Percentiles rank a stretch among this genome's conserved stretches.
These are phyloP conservation scores for Thymelicus lineola DNA, from an alignment of 2,888 invertebrate species.

Conservation along the genomic window DNA sequence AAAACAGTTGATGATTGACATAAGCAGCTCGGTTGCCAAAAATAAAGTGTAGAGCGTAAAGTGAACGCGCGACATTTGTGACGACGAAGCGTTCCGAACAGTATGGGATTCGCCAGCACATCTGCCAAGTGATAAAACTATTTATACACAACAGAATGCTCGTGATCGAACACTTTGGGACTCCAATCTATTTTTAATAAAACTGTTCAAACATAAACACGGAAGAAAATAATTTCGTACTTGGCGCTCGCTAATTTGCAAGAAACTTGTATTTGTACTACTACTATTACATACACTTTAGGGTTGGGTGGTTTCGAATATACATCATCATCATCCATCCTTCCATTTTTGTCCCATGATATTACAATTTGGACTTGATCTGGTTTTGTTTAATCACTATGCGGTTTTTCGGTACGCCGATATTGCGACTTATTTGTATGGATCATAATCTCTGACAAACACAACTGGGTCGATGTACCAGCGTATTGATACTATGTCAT, in stretches of 20 bases:
- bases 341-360: too few species aligned
- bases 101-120: conserved; percentile 59
- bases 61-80: conserved; percentile 65
- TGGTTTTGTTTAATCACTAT: too few species aligned
- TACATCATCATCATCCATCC: too few species aligned
- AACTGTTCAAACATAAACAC: conserved; percentile 59
- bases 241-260: conserved; percentile 3
- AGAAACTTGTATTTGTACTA: background rate
- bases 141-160: conserved; percentile 74
- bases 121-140: conserved; percentile 81
- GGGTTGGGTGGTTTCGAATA: too few species aligned
- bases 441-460: too few species aligned
- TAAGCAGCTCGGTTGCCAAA: conserved; percentile 51
- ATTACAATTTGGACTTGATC: too few species aligned
- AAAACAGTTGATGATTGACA: conserved; percentile 48
- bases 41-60: conserved; percentile 50
- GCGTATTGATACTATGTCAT: too few species aligned
- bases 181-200: conserved; percentile 66
- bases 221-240: conserved; percentile 49
- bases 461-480: too few species aligned
- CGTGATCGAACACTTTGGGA: conserved; percentile 75
- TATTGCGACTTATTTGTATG: too few species aligned
- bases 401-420: too few species aligned
- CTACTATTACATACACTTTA: too few species aligned
- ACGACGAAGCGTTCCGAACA: conserved; percentile 47